Base-by-base conservation (phyloP, 2,888 invertebrate genomes). In the Masnerella sp. region DNA sequence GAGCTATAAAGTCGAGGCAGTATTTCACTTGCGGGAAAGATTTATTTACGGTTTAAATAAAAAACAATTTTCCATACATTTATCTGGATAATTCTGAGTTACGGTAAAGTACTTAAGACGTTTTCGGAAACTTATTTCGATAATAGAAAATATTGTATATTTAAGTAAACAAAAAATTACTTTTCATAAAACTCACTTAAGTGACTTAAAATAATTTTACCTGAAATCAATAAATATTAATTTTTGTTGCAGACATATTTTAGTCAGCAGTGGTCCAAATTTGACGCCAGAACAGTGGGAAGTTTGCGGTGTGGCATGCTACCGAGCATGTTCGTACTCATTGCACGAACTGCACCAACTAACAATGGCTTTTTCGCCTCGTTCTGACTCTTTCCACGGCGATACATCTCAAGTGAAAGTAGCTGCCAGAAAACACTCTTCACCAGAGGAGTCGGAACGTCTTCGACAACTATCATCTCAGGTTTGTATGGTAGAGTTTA, bases 351-450 rank as follows among this genome's bases (percentile, higher is more conserved):
- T 98, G 58, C 93, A 95, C 75, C 96, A 96, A 88, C 89, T 98
- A 32, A 96, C 96, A 64, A 92, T 94, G 81, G 96, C 96, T 30
- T 98, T 97, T 86, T 94, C 95, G 81, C 93, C 94, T 79, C 94
- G 96, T 83, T 97, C 97, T 0, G 95, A 96, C 81, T 97, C 96
- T 84, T 98, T 97, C 88, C 97, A 97, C 85, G 97, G 97, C 0
- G 97, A 97, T 87, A 89, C 94, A 77, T 95, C 95, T 7, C 96
- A 96, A 68, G 96, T 97, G 0, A 97, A 97, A 90, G 97, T 97
- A 5, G 97, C 97, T 0, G 96, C 97, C 0, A 90, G 97, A 43
- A 91, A 94, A 68, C 97, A 97, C 85, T 95, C 95, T 82, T 93
- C 95, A 0, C 90, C 93, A 8, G 93, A 93, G 75, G 96, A 97